Evolutionary conservation across 2,888 invertebrate species (phyloP).

Genomic region (Azorinus chamasolen): DNA sequence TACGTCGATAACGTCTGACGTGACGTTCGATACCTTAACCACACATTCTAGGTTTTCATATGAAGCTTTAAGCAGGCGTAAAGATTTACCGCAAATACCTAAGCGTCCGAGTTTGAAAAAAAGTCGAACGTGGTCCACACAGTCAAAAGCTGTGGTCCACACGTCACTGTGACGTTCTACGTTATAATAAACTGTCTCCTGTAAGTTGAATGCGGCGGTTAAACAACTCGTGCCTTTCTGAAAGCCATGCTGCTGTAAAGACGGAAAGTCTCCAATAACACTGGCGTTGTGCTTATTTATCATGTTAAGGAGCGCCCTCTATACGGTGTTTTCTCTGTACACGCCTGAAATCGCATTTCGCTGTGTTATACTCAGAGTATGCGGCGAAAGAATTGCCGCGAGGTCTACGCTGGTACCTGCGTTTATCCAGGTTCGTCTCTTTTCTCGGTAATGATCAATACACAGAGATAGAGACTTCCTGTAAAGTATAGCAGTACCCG

Average conservation of each 20-base stretch:
- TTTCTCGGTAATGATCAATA: not conserved
- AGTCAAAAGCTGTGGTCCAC: slow-evolving; percentile 22
- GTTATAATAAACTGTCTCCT: slow-evolving; percentile 11
- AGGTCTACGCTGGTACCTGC: slow-evolving; percentile 11
- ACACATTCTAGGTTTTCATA: slow-evolving; percentile 15
- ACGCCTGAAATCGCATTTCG: slow-evolving; percentile 15
- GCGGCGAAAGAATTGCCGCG: not conserved
- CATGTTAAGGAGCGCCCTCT: not conserved
- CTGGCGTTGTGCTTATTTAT: too few species aligned
- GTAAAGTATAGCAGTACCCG: not conserved
- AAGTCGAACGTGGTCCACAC: slow-evolving; percentile 9
- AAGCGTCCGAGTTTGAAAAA: slow-evolving; percentile 15
- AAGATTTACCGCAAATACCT: slow-evolving; percentile 14
- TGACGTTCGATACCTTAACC: not conserved
- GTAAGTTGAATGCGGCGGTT: slow-evolving; percentile 21
- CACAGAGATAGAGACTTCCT: not conserved
- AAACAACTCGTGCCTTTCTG: slow-evolving; percentile 11
- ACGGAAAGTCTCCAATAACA: not conserved
- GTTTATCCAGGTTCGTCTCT: slow-evolving; percentile 11
- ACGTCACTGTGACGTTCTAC: slow-evolving; percentile 3
- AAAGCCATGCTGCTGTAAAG: slow-evolving; percentile 8
- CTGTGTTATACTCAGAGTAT: slow-evolving; percentile 12
- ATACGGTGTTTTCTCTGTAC: too few species aligned
- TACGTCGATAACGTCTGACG: not conserved
- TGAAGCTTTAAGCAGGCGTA: slow-evolving; percentile 4